phyloP scores from a whole-genome alignment of 2,113 vertebrate genomes.

The Trinectes maculatus region DNA sequence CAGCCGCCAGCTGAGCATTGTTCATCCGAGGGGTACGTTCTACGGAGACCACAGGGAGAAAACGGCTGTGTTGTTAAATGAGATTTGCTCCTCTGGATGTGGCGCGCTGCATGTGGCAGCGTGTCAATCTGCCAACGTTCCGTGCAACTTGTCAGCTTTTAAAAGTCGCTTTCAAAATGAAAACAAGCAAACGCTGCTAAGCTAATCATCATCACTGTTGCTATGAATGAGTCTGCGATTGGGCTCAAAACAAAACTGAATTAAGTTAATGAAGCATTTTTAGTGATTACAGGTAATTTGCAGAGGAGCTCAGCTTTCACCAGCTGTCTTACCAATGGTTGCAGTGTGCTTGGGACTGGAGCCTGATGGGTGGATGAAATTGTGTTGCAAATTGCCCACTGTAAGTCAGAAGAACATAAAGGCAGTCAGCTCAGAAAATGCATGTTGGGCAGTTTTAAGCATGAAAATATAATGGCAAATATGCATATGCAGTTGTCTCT shows the following conservation, averaged over 20 bases:
- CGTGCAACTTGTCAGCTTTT: slow-evolving; percentile 32
- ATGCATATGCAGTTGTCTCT: neutral
- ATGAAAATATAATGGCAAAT: slow-evolving; percentile 10
- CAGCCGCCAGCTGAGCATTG: slow-evolving; percentile 86
- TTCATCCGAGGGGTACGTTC: slow-evolving; percentile 84
- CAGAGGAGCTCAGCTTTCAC: slow-evolving; percentile 40
- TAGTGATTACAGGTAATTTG: slow-evolving; percentile 50
- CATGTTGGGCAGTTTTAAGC: slow-evolving; percentile 44
- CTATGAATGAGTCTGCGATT: slow-evolving; percentile 49
- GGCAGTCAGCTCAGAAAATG: slow-evolving; percentile 57
- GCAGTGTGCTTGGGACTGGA: slow-evolving; percentile 89
- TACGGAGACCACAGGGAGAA: slow-evolving; percentile 63
- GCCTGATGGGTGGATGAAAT: slow-evolving; percentile 87
- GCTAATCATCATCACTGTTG: slow-evolving; percentile 63
- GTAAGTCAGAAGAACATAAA: slow-evolving; percentile 74
- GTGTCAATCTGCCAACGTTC: slow-evolving; percentile 54
- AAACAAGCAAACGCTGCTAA: slow-evolving; percentile 45
- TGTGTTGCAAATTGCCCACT: slow-evolving; percentile 91
- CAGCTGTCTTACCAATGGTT: slow-evolving; percentile 84
- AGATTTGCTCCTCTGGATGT: slow-evolving; percentile 69
- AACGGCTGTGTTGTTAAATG: slow-evolving; percentile 64
- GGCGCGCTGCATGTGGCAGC: slow-evolving; percentile 4
- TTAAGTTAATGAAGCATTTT: slow-evolving; percentile 58
- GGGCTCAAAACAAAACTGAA: slow-evolving; percentile 57
- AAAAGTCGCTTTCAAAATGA: slow-evolving; percentile 37